These are phyloP conservation scores for Agrotis clavis DNA, from an alignment of 2,888 invertebrate species.

Conservation along the genomic window DNA sequence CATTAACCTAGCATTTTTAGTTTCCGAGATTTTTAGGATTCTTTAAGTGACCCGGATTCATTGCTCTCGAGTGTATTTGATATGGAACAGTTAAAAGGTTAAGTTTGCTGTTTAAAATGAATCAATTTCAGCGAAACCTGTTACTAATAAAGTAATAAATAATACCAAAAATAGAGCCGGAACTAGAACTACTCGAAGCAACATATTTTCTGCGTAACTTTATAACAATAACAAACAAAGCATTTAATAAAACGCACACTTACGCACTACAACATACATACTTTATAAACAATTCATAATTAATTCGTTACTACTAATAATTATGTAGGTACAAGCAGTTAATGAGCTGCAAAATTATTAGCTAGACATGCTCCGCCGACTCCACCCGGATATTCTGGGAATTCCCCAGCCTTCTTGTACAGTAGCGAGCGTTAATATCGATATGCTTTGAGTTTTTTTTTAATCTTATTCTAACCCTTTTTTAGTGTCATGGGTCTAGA, in stretches of 20 bases:
- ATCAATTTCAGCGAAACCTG: no score
- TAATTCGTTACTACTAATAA: conserved; percentile 38
- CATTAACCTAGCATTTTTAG: no score
- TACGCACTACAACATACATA: conserved; percentile 7
- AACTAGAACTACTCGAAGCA: neutral
- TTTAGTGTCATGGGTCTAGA: no score
- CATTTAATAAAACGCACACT: conserved; percentile 15
- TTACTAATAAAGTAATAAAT: no score
- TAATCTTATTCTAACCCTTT: no score
- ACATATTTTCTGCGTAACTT: conserved; percentile 11
- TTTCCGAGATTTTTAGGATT: no score
- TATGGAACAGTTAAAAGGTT: no score
- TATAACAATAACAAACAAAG: conserved; percentile 1
- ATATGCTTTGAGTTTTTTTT: no score
- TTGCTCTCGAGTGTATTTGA: no score
- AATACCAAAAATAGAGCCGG: conserved; percentile 16
- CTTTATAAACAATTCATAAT: conserved; percentile 40
- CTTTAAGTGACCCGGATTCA: no score
- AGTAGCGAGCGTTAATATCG: conserved; percentile 2
- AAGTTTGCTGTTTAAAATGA: no score
- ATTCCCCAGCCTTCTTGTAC: conserved; percentile 47
- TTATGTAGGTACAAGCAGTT: conserved; percentile 33
- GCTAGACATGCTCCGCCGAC: conserved; percentile 58
- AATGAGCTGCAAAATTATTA: conserved; percentile 63
- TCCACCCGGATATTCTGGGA: conserved; percentile 62